Evolutionary conservation across 2,888 invertebrate species (phyloP).

Genomic region (Plagodis pulveraria): DNA sequence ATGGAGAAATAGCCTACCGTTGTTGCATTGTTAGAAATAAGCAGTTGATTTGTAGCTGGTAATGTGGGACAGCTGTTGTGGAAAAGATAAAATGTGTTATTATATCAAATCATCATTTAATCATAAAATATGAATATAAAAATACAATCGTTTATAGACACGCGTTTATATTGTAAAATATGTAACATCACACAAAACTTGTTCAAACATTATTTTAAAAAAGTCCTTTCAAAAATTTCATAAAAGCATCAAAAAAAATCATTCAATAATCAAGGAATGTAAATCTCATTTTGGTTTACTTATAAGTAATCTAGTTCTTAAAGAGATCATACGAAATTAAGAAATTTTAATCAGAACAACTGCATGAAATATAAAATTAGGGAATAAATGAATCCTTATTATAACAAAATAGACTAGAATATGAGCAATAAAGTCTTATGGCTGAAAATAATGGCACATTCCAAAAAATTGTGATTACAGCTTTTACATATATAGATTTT

Average conservation of each 20-base stretch:
- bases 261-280: slow-evolving; percentile 60
- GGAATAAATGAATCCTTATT: slow-evolving; percentile 34
- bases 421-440: slow-evolving; percentile 82
- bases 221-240: slow-evolving; percentile 18
- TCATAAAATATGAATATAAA: slow-evolving; percentile 58
- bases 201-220: slow-evolving; percentile 28
- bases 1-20: neutral
- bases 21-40: too few relatives aligned
- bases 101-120: slow-evolving; percentile 48
- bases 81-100: too few relatives aligned
- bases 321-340: slow-evolving; percentile 55
- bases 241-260: slow-evolving; percentile 30
- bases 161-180: slow-evolving; percentile 28
- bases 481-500: slow-evolving; percentile 21
- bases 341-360: slow-evolving; percentile 12
- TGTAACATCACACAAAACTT: slow-evolving; percentile 53
- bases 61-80: too few relatives aligned
- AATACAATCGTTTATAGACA: slow-evolving; percentile 52
- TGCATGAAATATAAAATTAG: slow-evolving; percentile 19
- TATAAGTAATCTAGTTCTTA: slow-evolving; percentile 48
- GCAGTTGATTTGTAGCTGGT: too few relatives aligned
- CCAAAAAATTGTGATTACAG: slow-evolving; percentile 27
- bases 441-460: slow-evolving; percentile 74
- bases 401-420: slow-evolving; percentile 79
- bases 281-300: slow-evolving; percentile 57